Evolutionary conservation across 2,888 invertebrate species (phyloP).

Genomic region (Zaprionus lineosus): DNA sequence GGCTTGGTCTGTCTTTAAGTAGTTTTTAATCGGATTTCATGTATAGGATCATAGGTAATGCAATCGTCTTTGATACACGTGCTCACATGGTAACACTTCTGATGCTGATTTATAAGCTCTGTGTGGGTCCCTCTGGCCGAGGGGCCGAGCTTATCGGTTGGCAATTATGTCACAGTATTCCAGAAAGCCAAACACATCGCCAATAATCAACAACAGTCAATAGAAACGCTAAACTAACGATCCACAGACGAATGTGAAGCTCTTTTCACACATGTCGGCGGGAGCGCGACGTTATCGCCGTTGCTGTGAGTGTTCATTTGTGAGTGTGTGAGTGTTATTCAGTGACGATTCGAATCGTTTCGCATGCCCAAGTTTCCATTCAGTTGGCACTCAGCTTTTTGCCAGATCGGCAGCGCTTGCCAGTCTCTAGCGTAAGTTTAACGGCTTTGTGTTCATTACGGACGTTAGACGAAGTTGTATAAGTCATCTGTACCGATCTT

Average conservation of each 20-base stretch:
- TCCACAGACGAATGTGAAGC: slow-evolving; percentile 41
- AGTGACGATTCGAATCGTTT: slow-evolving; percentile 46
- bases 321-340: slow-evolving; percentile 46
- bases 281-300: too few relatives aligned
- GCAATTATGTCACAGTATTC: slow-evolving; percentile 36
- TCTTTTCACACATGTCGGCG: slow-evolving; percentile 22
- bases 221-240: slow-evolving; percentile 28
- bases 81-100: slow-evolving; percentile 17
- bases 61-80: slow-evolving; percentile 17
- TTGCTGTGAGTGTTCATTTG: too few relatives aligned
- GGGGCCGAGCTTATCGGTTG: slow-evolving; percentile 28
- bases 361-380: slow-evolving; percentile 37
- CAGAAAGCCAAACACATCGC: slow-evolving; percentile 9
- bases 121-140: slow-evolving; percentile 5
- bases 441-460: too few relatives aligned
- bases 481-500: too few relatives aligned
- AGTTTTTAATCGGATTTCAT: neutral
- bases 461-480: too few relatives aligned
- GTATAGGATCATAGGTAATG: neutral
- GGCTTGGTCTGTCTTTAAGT: too few relatives aligned
- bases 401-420: slow-evolving; percentile 64
- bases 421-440: slow-evolving; percentile 23
- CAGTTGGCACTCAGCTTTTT: slow-evolving; percentile 68
- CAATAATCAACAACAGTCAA: slow-evolving; percentile 7
- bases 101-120: slow-evolving; percentile 16